Evolutionary conservation across 2,888 invertebrate genomes (phyloP).

Genomic region (Heliconius cydno): DNA sequence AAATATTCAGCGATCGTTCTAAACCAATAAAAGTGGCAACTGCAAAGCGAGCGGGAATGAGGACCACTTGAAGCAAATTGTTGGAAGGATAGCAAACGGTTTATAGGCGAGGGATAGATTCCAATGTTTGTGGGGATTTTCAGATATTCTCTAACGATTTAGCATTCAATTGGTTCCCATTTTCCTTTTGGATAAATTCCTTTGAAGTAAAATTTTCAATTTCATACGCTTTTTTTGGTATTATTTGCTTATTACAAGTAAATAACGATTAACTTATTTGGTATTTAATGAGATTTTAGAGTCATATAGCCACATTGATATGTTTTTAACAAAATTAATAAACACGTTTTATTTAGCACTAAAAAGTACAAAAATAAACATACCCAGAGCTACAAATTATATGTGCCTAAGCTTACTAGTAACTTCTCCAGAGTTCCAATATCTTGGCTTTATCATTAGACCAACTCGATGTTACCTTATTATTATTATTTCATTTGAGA

Average conservation of each 20-base stretch:
- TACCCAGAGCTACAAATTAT: too few species aligned
- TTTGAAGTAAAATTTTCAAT: not conserved
- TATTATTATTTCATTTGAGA: too few species aligned
- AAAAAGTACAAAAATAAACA: too few species aligned
- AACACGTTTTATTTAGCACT: too few species aligned
- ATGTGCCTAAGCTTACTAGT: too few species aligned
- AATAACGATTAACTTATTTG: too few species aligned
- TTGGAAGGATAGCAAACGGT: constrained; percentile 23
- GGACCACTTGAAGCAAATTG: constrained; percentile 27
- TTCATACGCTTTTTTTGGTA: not conserved
- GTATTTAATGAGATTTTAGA: too few species aligned
- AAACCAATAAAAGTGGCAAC: constrained; percentile 16
- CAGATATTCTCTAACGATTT: constrained; percentile 17
- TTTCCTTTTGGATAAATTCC: not conserved
- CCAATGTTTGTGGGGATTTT: constrained; percentile 10
- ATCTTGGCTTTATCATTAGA: too few species aligned
- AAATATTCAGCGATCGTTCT: constrained; percentile 4
- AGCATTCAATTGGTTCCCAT: constrained; percentile 19
- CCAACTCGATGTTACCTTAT: too few species aligned
- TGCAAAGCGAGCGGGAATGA: constrained; percentile 17
- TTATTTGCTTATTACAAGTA: not conserved
- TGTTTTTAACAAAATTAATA: too few species aligned
- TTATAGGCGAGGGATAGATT: constrained; percentile 17
- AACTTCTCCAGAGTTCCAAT: too few species aligned
- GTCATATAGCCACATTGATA: too few species aligned